phyloP scores from a whole-genome alignment of 2,888 invertebrate genomes.

The Heliconius cydno region DNA sequence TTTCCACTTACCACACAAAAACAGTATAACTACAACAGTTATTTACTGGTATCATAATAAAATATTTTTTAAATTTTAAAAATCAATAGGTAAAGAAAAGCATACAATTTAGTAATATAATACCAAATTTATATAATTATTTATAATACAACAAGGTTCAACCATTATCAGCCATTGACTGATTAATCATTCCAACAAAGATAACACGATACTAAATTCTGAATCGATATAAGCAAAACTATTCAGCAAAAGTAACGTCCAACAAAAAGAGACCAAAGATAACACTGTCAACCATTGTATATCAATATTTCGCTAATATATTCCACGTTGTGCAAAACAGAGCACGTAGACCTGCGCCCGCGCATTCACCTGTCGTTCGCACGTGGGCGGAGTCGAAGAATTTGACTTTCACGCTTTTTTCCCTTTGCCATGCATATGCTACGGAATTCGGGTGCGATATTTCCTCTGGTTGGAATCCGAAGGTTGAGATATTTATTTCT shows the following conservation, averaged over 20 bases:
- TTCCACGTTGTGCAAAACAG: slow-evolving; percentile 68
- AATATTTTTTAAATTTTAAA: neutral
- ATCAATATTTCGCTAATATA: slow-evolving; percentile 75
- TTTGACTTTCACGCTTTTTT: slow-evolving; percentile 74
- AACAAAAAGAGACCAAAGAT: slow-evolving; percentile 29
- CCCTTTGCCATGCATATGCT: slow-evolving; percentile 67
- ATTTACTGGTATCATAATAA: neutral
- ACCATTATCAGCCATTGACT: slow-evolving; percentile 6
- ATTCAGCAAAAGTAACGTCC: neutral
- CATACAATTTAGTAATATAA: neutral
- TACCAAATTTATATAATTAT: slow-evolving; percentile 6
- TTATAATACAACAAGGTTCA: slow-evolving; percentile 12
- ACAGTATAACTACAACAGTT: neutral
- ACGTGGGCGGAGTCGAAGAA: slow-evolving; percentile 76
- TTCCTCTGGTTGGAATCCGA: slow-evolving; percentile 78
- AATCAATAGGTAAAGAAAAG: neutral
- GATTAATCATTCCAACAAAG: slow-evolving; percentile 14
- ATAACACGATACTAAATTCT: slow-evolving; percentile 15
- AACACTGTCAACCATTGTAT: slow-evolving; percentile 71
- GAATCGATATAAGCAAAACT: neutral
- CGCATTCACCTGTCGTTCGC: slow-evolving; percentile 81
- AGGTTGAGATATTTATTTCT: slow-evolving; percentile 76
- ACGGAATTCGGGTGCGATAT: slow-evolving; percentile 83
- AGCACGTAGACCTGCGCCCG: slow-evolving; percentile 65
- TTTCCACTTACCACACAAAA: neutral